Percentiles rank a stretch among this genome's conserved stretches.
Conservation (phyloP, 2,113 vertebrate genomes). For the Chaenocephalus aceratus region DNA sequence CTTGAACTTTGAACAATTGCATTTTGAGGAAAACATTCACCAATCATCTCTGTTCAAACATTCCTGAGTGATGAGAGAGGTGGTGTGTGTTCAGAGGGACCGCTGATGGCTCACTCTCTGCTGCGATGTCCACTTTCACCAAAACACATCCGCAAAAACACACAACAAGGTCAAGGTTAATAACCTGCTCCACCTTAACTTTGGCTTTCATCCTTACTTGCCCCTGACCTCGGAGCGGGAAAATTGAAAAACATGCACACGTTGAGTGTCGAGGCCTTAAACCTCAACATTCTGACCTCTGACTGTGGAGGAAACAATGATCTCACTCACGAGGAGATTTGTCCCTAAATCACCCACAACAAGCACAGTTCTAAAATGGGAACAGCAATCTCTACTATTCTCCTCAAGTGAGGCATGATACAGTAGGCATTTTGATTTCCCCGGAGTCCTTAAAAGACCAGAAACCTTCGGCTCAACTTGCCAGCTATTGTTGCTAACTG, state of each 20-base stretch:
- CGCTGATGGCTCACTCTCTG: constrained; percentile 24
- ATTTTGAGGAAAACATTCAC: constrained; percentile 41
- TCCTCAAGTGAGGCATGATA: constrained; percentile 45
- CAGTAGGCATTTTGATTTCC: constrained; percentile 25
- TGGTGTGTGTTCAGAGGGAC: constrained; percentile 24
- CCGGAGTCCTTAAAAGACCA: constrained; percentile 26
- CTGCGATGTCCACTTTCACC: constrained; percentile 36
- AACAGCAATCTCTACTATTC: constrained; percentile 40
- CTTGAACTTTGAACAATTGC: constrained; percentile 42
- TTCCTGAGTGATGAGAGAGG: constrained; percentile 52
- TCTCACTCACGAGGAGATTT: neutral
- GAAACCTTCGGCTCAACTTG: constrained; percentile 33
- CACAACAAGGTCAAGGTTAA: constrained; percentile 14
- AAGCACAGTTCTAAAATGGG: constrained; percentile 25
- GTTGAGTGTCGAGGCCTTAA: constrained; percentile 24
- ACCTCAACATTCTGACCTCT: constrained; percentile 41
- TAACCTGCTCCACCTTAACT: constrained; percentile 21
- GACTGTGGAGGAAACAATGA: constrained; percentile 21
- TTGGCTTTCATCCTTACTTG: constrained; percentile 48
- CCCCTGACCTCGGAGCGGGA: constrained; percentile 19
- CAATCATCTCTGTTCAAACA: constrained; percentile 45
- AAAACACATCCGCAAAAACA: constrained; percentile 13
- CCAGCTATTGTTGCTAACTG: constrained; percentile 52
- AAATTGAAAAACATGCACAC: constrained; percentile 37
- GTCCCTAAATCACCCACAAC: constrained; percentile 4